Percentiles rank a stretch among this genome's conserved stretches.
Conservation (phyloP, 2,797 vertebrate species). For the Crenichthys baileyi region DNA sequence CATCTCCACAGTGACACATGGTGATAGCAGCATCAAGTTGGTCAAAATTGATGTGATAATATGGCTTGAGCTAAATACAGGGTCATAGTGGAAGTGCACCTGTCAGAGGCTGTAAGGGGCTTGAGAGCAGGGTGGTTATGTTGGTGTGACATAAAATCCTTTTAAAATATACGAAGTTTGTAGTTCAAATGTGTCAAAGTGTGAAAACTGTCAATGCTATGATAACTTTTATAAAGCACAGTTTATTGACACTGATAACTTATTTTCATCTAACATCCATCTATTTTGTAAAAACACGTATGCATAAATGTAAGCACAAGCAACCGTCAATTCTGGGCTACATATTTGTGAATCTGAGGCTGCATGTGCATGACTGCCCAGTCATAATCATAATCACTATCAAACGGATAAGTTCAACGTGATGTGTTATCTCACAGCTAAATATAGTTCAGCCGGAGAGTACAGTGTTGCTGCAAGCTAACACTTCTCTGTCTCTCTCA, state of each 20-base stretch:
- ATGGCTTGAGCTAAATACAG: not conserved
- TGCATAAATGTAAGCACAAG: not conserved
- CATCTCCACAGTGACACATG: not conserved
- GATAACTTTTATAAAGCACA: not conserved
- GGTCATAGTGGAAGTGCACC: not conserved
- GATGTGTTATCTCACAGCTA: slow-evolving; percentile 76
- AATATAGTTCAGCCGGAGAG: slow-evolving; percentile 72
- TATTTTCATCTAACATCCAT: not conserved
- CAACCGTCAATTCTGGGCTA: not conserved
- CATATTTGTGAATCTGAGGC: slow-evolving; percentile 1
- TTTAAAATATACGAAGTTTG: no score
- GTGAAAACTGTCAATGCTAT: not conserved
- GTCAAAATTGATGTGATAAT: not conserved
- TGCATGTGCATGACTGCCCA: slow-evolving; percentile 47
- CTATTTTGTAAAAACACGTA: not conserved
- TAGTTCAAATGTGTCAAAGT: not conserved
- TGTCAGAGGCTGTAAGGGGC: not conserved
- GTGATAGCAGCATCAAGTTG: not conserved
- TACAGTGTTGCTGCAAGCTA: slow-evolving; percentile 63
- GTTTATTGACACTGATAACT: not conserved
- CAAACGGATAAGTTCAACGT: slow-evolving; percentile 74
- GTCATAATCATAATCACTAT: slow-evolving; percentile 72
- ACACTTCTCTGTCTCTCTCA: slow-evolving; percentile 45
- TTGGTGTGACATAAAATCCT: no score
- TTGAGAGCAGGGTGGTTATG: not conserved